A percentile compares a stretch with the other conserved stretches of the same genome.
These are phyloP conservation scores for Xenops minutus DNA, from an alignment of 2,797 vertebrate species.

Conservation along the genomic window DNA sequence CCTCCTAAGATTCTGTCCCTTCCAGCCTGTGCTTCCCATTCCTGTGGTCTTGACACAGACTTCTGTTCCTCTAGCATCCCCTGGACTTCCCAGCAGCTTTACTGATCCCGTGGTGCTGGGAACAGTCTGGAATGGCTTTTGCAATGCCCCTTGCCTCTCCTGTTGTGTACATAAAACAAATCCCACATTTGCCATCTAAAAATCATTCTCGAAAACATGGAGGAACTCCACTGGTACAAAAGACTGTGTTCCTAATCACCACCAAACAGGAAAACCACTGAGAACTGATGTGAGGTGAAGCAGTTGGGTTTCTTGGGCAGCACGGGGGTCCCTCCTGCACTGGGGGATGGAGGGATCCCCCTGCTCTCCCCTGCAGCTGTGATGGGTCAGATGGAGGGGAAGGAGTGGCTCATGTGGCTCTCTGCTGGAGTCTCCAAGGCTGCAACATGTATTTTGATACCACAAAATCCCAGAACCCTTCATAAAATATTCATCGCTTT, in stretches of 20 bases:
- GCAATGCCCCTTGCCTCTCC: background rate
- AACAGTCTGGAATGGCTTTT: background rate
- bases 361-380: background rate
- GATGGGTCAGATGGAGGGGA: background rate
- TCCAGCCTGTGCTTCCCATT: background rate
- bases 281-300: background rate
- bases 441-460: slow-evolving; percentile 2
- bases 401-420: background rate
- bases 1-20: background rate
- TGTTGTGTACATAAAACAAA: background rate
- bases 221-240: background rate
- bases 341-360: background rate
- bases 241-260: background rate
- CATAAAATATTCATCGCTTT: slow-evolving; percentile 56
- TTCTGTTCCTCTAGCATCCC: background rate
- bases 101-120: background rate
- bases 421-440: background rate
- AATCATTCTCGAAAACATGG: background rate
- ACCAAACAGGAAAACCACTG: background rate
- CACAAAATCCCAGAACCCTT: slow-evolving; percentile 48
- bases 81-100: background rate
- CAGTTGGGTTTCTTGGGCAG: background rate
- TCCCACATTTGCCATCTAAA: background rate
- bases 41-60: background rate
- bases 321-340: fast-evolving